These are phyloP conservation scores for Tolmerus cingulatus DNA, from an alignment of 2,888 invertebrate species.

Conservation along the genomic window DNA sequence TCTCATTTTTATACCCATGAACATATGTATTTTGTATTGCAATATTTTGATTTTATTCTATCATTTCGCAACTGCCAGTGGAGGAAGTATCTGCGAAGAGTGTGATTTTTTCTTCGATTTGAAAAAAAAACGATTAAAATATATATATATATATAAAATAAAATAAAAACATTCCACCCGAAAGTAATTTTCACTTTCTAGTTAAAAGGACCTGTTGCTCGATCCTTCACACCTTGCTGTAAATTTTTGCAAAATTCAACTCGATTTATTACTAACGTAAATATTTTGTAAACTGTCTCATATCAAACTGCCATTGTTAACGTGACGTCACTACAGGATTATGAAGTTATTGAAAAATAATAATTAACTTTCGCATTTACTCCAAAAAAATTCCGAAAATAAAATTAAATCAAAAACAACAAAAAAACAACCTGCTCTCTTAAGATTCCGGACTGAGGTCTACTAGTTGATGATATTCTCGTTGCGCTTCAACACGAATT, in stretches of 20 bases:
- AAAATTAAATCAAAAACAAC: neutral
- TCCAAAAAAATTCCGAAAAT: neutral
- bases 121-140: neutral
- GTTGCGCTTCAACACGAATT: conserved; percentile 5
- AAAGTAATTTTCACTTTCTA: neutral
- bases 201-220: neutral
- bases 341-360: neutral
- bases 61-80: neutral
- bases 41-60: neutral
- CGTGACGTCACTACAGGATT: neutral
- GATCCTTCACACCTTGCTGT: neutral
- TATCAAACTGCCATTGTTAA: conserved; percentile 16
- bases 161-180: neutral
- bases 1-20: neutral
- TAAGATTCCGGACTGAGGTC: neutral
- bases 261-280: neutral
- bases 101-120: neutral
- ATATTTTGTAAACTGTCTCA: conserved; percentile 1
- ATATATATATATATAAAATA: neutral
- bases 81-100: neutral
- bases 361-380: conserved; percentile 3
- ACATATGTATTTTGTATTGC: neutral
- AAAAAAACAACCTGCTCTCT: neutral
- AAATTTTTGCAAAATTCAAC: neutral
- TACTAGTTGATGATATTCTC: neutral